Base-by-base conservation (phyloP, 2,888 invertebrate genomes). In the Sinopyrophorus schimmeli region DNA sequence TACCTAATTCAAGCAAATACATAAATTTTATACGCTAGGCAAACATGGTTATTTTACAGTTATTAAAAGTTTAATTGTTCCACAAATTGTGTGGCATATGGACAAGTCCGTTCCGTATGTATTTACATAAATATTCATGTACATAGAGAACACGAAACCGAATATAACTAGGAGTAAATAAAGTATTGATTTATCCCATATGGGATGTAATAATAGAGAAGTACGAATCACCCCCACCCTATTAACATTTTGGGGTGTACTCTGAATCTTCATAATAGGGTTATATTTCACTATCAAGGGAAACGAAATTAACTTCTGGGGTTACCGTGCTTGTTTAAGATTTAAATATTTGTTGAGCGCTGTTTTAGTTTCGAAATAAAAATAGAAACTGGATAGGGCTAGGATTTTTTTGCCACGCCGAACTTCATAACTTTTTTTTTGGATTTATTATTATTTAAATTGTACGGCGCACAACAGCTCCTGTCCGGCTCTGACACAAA, bases 221-320 rank as follows among this genome's bases (percentile, higher is more conserved):
- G 51, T 55, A 48, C 54, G 54, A 51, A 44, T 60, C 53, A 51
- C 58, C 53, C 56, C 50, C 48, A 46, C 18, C 43, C 47, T 52
- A 49, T 58, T 49, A 50, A 38, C 47, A 47, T 49, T 55, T 47
- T 48, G 53, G 51, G 58, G n/a, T 46, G 53, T 12, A 31, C 43
- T 30, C 35, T 44, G 39, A 43, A 38, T 41, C 48, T 46, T 57
- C 38, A 38, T 53, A 52, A 51, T 53, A 53, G 58, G 58, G 57
- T 59, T 57, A 53, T 51, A 52, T 55, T 56, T 48, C 54, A 50
- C 42, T 46, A 52, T 32, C 49, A 46, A 55, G 58, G 57, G 55
- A 57, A 56, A 54, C 54, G 52, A 54, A 61, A 61, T 60, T 61
- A 60, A 61, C 58, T 61, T 55, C 50, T 53, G 56, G 56, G 57